Evolutionary conservation across 2,888 invertebrate species (phyloP).

Genomic region (Cryptophagus acutangulus): DNA sequence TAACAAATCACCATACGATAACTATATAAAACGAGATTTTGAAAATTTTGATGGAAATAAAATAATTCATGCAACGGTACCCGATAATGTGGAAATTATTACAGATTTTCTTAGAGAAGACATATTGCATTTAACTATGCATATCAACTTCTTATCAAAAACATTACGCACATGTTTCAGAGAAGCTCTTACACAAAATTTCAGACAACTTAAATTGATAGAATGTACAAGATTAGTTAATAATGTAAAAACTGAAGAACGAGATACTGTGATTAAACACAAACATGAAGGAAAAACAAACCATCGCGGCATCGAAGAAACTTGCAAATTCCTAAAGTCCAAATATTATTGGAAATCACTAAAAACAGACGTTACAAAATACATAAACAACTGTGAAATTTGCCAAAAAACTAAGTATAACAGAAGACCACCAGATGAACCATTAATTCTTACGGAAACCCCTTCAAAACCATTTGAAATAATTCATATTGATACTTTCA

Average conservation of each 20-base stretch:
- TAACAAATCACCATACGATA: neutral
- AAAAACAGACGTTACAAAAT: slow-evolving; percentile 6
- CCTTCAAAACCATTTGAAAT: slow-evolving; percentile 25
- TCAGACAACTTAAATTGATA: slow-evolving; percentile 8
- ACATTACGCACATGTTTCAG: neutral
- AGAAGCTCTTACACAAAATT: slow-evolving; percentile 4
- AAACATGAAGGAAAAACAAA: slow-evolving; percentile 19
- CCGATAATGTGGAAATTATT: neutral
- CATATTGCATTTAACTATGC: neutral
- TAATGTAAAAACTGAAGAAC: slow-evolving; percentile 9
- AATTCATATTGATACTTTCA: slow-evolving; percentile 28
- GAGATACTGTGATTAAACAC: slow-evolving; percentile 7
- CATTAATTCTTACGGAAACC: slow-evolving; percentile 26
- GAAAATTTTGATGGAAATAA: neutral
- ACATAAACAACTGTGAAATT: slow-evolving; percentile 16
- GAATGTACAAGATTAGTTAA: slow-evolving; percentile 6
- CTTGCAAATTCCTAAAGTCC: slow-evolving; percentile 5
- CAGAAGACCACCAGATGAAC: slow-evolving; percentile 20
- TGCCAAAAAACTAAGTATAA: slow-evolving; percentile 25
- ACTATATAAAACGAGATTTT: neutral
- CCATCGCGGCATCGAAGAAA: slow-evolving; percentile 17
- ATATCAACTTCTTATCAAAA: slow-evolving; percentile 3
- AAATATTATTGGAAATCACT: slow-evolving; percentile 12
- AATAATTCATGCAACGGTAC: neutral
- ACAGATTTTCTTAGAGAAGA: neutral